A percentile compares a stretch with the other conserved stretches of the same genome.
Evolutionary conservation across 2,888 invertebrate species (phyloP).

Genomic region (Reticulitermes lucifugus): DNA sequence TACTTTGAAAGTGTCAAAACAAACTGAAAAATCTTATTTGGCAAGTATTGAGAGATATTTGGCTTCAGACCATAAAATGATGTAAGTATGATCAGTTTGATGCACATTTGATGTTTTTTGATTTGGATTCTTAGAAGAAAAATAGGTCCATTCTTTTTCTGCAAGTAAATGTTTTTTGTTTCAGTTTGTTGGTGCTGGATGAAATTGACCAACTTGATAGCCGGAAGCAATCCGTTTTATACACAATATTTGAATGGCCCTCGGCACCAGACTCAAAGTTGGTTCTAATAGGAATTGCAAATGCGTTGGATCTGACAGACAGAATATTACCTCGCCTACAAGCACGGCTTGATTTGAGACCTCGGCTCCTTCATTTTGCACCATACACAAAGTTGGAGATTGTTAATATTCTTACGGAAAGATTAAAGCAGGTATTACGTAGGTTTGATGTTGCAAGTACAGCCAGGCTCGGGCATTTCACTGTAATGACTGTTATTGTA

Average conservation of each 20-base stretch:
- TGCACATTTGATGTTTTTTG: no score
- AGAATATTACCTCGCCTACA: constrained; percentile 88
- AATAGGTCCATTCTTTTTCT: not conserved
- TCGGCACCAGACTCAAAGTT: constrained; percentile 75
- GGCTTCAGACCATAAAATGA: constrained; percentile 75
- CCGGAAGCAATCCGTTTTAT: constrained; percentile 85
- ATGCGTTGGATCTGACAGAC: constrained; percentile 95
- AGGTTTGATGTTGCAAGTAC: no score
- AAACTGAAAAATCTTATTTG: constrained; percentile 75
- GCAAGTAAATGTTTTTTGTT: constrained; percentile 32
- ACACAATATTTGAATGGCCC: constrained; percentile 96
- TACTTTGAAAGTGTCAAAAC: constrained; percentile 68
- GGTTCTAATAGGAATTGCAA: constrained; percentile 92
- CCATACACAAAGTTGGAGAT: constrained; percentile 95
- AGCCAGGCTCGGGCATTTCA: no score
- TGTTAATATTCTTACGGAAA: constrained; percentile 82
- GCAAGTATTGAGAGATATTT: constrained; percentile 78
- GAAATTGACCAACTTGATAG: constrained; percentile 95
- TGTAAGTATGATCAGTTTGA: constrained; percentile 66
- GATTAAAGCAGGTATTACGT: constrained; percentile 71
- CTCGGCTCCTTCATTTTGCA: constrained; percentile 86
- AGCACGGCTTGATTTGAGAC: constrained; percentile 78
- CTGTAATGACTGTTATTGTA: no score
- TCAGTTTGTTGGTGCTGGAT: constrained; percentile 86
- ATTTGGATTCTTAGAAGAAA: not conserved